phyloP scores from a whole-genome alignment of 2,888 invertebrate genomes.

The Drosophila limbata region DNA sequence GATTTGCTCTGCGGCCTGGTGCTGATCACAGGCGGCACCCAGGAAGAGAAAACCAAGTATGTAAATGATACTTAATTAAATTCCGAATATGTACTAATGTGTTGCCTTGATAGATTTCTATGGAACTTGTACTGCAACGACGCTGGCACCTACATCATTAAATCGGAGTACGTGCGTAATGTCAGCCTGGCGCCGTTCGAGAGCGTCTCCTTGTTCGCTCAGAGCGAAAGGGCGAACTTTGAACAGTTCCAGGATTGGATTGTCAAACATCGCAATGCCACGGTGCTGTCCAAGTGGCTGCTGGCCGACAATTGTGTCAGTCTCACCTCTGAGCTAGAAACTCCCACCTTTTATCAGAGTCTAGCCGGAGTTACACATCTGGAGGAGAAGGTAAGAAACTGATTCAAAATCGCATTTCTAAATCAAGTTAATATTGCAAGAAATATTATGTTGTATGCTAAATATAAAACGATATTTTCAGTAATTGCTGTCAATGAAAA shows the following conservation, averaged over 20 bases:
- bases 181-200: conserved; percentile 86
- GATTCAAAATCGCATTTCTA: not conserved
- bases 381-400: conserved; percentile 89
- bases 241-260: conserved; percentile 94
- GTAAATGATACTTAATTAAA: not conserved
- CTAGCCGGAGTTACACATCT: conserved; percentile 96
- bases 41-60: conserved; percentile 92
- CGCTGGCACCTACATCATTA: conserved; percentile 90
- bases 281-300: conserved; percentile 93
- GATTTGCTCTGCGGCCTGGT: conserved; percentile 95
- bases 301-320: conserved; percentile 90
- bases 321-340: conserved; percentile 92
- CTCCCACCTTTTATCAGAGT: conserved; percentile 96
- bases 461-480: not conserved
- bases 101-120: conserved; percentile 87
- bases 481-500: not conserved
- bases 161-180: conserved; percentile 90
- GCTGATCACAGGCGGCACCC: conserved; percentile 92
- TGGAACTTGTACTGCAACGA: conserved; percentile 95
- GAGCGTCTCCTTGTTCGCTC: conserved; percentile 84
- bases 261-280: conserved; percentile 90
- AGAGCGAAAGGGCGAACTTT: conserved; percentile 88
- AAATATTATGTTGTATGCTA: not conserved
- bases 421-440: not conserved
- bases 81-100: not conserved